A percentile compares a stretch with the other conserved stretches of the same genome.
Conservation (phyloP, 2,797 vertebrate species). For the Semotilus atromaculatus region DNA sequence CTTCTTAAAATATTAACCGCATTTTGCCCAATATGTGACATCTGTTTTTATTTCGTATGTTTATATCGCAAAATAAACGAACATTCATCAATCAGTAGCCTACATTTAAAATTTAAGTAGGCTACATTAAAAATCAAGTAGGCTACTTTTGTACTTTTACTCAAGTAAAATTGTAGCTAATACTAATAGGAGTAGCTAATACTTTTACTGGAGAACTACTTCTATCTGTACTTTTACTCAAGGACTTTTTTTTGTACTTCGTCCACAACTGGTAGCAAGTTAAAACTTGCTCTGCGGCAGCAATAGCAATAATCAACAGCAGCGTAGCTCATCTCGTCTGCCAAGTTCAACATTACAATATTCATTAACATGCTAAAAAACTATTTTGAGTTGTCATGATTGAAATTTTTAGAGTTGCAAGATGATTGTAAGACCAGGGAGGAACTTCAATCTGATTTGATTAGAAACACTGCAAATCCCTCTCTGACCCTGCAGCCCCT, state of each 20-base stretch:
- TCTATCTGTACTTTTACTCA: background rate
- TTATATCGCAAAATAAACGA: too few species aligned
- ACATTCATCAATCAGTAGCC: too few species aligned
- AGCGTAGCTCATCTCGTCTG: background rate
- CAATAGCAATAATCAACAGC: background rate
- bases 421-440: conserved; percentile 20
- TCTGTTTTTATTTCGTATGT: too few species aligned
- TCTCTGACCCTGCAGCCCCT: conserved; percentile 63
- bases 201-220: background rate
- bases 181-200: background rate
- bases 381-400: background rate
- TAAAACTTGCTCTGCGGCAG: background rate
- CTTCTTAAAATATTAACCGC: too few species aligned
- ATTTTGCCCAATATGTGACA: too few species aligned
- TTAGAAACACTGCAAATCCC: conserved; percentile 79
- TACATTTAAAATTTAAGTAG: too few species aligned
- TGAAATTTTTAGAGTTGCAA: background rate
- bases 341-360: background rate
- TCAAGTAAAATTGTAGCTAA: background rate
- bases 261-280: background rate
- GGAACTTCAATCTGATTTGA: conserved; percentile 73
- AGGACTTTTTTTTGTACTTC: background rate
- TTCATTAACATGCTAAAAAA: background rate
- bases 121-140: background rate
- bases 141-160: background rate